Conservation (phyloP, 1,140 invertebrate genomes). For the Bombus picipes region DNA sequence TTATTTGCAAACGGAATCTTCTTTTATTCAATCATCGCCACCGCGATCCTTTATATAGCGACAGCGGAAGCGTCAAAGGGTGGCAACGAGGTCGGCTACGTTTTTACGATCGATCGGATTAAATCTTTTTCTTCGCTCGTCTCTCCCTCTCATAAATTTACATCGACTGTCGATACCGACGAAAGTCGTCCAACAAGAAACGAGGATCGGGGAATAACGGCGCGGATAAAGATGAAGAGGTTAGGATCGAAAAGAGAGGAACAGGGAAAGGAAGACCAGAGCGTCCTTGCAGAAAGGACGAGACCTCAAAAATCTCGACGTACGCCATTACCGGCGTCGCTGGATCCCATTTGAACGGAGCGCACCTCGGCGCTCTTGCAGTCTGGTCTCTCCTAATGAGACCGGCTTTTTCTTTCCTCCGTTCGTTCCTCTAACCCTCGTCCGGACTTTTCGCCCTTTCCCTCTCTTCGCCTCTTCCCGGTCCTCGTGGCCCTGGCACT, state of each 20-base stretch:
- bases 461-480: not conserved
- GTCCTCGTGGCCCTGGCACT: not conserved
- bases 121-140: not conserved
- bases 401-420: conserved; percentile 69
- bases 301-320: conserved; percentile 66
- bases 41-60: not conserved
- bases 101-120: conserved; percentile 30
- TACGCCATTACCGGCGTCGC: conserved; percentile 63
- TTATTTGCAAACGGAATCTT: conserved; percentile 1
- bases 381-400: conserved; percentile 74
- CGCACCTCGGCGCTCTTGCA: conserved; percentile 40
- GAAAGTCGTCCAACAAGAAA: not conserved
- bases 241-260: too few species aligned
- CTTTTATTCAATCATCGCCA: conserved; percentile 14
- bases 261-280: not conserved
- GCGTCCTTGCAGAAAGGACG: conserved; percentile 55
- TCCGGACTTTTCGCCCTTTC: conserved; percentile 27
- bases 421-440: conserved; percentile 25
- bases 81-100: not conserved
- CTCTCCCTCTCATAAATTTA: conserved; percentile 39
- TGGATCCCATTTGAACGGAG: conserved; percentile 71
- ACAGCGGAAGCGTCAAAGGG: not conserved
- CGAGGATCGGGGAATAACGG: not conserved
- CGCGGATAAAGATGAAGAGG: not conserved
- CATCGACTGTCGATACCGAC: conserved; percentile 25